A percentile compares a stretch with the other conserved stretches of the same genome.
phyloP scores from a whole-genome alignment of 2,113 vertebrate genomes.

The Calidris pygmaea region DNA sequence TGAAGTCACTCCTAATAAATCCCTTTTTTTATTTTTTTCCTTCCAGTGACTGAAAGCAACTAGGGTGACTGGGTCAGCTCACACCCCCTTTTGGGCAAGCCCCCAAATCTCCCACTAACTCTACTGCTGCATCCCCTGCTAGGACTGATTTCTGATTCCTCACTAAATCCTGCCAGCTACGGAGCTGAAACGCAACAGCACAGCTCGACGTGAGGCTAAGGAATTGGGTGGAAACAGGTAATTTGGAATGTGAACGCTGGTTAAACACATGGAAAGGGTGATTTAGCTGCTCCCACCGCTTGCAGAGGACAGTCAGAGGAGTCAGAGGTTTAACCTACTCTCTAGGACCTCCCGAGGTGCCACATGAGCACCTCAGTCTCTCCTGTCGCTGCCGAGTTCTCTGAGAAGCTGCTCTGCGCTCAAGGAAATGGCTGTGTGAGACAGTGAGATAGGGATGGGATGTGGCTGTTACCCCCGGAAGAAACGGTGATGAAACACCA shows the following conservation, averaged over 20 bases:
- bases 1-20: background rate
- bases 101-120: background rate
- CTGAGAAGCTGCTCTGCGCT: background rate
- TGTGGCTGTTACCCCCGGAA: background rate
- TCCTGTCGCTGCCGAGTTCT: background rate
- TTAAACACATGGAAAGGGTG: background rate
- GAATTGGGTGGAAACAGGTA: background rate
- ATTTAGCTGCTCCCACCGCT: background rate
- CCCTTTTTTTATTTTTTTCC: background rate
- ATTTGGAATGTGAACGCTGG: background rate
- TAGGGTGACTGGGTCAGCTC: background rate
- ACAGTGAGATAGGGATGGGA: background rate
- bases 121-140: background rate
- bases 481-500: background rate
- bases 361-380: background rate
- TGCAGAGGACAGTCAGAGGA: background rate
- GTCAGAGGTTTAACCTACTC: background rate
- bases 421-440: background rate
- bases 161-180: background rate
- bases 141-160: background rate
- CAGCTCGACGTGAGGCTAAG: background rate
- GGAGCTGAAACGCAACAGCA: background rate
- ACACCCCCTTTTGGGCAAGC: background rate
- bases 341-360: background rate
- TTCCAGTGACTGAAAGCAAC: background rate